Evolutionary conservation across 2,797 vertebrate genomes (phyloP).

Genomic region (Spondyliosoma cantharus): DNA sequence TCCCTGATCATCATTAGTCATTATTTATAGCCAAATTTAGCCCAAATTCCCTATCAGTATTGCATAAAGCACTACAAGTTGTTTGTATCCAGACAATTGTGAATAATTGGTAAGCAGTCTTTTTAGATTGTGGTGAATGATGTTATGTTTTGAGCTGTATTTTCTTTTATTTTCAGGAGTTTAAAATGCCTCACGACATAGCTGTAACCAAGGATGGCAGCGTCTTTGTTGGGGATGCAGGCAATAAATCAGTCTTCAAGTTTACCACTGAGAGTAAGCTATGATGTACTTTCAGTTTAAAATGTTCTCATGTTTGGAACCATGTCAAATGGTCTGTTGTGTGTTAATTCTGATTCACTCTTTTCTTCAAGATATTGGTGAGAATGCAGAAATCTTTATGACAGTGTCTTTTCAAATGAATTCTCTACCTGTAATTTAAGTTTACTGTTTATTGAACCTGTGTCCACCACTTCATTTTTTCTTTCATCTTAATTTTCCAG

Average conservation of each 20-base stretch:
- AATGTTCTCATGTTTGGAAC: neutral
- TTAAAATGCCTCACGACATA: slow-evolving; percentile 95
- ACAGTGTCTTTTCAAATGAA: too few relatives aligned
- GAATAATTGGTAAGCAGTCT: neutral
- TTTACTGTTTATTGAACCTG: neutral
- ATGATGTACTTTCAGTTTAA: neutral
- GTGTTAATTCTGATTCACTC: neutral
- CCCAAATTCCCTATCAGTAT: too few relatives aligned
- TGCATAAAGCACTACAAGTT: too few relatives aligned
- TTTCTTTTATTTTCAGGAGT: slow-evolving; percentile 82
- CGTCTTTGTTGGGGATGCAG: slow-evolving; percentile 90
- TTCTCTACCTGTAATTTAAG: too few relatives aligned
- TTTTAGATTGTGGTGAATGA: neutral
- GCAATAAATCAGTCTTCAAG: slow-evolving; percentile 88
- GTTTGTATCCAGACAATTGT: too few relatives aligned
- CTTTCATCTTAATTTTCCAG: slow-evolving; percentile 79
- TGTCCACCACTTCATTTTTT: neutral
- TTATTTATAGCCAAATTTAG: too few relatives aligned
- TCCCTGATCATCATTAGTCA: too few relatives aligned
- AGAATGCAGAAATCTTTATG: neutral
- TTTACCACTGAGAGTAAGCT: slow-evolving; percentile 91
- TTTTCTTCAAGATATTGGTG: neutral
- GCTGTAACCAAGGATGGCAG: slow-evolving; percentile 86
- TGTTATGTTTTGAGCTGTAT: slow-evolving; percentile 10
- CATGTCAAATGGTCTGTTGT: neutral